Percentiles rank a stretch among this genome's conserved stretches.
Evolutionary conservation across 2,113 vertebrate species (phyloP).

Genomic region (Nannospalax galili): DNA sequence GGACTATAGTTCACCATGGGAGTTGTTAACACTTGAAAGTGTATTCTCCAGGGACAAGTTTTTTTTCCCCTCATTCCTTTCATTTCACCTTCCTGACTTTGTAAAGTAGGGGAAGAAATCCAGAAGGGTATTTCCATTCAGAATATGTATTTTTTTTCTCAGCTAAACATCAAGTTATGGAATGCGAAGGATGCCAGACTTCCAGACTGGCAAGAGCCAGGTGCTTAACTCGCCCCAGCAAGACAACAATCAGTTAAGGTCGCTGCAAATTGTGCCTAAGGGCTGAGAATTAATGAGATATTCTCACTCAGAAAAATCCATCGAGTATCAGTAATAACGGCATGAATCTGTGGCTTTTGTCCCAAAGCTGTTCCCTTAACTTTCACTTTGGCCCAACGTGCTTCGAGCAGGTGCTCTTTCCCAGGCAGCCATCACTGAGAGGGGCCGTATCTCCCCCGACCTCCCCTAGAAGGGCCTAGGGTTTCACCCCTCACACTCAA

Average conservation of each 20-base stretch:
- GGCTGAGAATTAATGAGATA: background rate
- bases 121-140: background rate
- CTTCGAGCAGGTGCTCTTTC: background rate
- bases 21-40: background rate
- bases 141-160: background rate
- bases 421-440: background rate
- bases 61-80: background rate
- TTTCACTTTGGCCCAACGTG: background rate
- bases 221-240: background rate
- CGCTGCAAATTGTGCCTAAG: background rate
- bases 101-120: background rate
- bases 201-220: background rate
- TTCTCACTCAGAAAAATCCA: background rate
- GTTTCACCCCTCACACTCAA: background rate
- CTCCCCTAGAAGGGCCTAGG: background rate
- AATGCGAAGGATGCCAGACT: background rate
- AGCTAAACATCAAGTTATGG: background rate
- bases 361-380: background rate
- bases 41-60: background rate
- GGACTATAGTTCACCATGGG: rapidly evolving
- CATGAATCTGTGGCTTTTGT: background rate
- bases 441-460: background rate
- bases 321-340: background rate
- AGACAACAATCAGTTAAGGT: background rate
- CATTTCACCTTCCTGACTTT: background rate